These are phyloP conservation scores for Hymenochirus boettgeri DNA, from an alignment of 2,113 vertebrate species.

Conservation along the genomic window DNA sequence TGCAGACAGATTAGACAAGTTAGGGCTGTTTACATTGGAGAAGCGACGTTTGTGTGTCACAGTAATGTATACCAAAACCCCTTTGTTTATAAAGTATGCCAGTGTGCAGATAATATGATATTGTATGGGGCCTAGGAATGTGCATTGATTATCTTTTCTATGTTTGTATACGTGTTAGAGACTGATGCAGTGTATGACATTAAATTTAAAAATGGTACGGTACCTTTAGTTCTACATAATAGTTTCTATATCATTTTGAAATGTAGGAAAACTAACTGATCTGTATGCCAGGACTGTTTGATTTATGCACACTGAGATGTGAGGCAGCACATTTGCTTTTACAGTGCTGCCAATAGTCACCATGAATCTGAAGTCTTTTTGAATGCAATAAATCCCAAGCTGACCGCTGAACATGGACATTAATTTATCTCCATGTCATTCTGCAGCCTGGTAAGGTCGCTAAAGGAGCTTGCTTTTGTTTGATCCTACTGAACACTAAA, in stretches of 20 bases:
- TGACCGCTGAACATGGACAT: constrained; percentile 39
- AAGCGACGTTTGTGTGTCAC: no score
- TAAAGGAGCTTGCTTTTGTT: constrained; percentile 36
- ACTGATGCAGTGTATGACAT: no score
- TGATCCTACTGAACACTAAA: constrained; percentile 16
- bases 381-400: constrained; percentile 49
- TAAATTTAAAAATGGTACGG: no score
- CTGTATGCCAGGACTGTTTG: constrained; percentile 31
- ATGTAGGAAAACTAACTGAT: constrained; percentile 43
- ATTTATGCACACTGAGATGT: constrained; percentile 52
- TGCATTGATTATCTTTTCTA: no score
- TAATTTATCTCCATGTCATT: constrained; percentile 46
- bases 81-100: no score
- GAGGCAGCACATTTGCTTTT: constrained; percentile 44
- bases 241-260: constrained; percentile 35
- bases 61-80: no score
- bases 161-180: no score
- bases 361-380: constrained; percentile 45
- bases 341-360: constrained; percentile 44
- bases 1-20: no score
- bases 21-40: no score
- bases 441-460: constrained; percentile 44
- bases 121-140: no score
- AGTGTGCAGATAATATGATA: no score
- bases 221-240: no score